A percentile compares a stretch with the other conserved stretches of the same genome.
phyloP scores from a whole-genome alignment of 1,140 invertebrate species.

The Drosophila pectinifera region DNA sequence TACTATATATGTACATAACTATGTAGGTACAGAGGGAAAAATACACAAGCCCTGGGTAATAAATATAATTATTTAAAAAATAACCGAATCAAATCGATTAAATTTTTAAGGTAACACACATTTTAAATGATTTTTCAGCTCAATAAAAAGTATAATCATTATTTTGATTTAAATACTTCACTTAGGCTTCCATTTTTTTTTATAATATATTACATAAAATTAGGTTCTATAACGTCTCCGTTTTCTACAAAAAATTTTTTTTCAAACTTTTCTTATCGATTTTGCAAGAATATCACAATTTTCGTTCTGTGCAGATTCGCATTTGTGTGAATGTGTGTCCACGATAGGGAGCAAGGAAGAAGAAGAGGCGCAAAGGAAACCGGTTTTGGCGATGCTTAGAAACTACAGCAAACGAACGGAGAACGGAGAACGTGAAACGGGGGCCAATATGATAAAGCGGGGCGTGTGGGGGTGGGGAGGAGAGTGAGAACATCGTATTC shows the following conservation, averaged over 20 bases:
- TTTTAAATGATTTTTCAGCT: too few species aligned
- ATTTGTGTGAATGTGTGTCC: slow-evolving; percentile 26
- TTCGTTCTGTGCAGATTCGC: slow-evolving; percentile 23
- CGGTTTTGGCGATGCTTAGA: slow-evolving; percentile 77
- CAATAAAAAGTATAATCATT: too few species aligned
- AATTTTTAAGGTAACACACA: background rate
- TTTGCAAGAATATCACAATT: background rate
- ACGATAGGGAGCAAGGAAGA: slow-evolving; percentile 43
- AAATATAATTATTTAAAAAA: too few species aligned
- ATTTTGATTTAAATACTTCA: too few species aligned
- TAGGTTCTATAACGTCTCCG: too few species aligned
- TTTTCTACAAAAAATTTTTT: too few species aligned
- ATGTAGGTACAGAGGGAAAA: background rate
- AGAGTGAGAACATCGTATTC: slow-evolving; percentile 32
- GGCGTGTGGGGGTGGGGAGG: slow-evolving; percentile 1
- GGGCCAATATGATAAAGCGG: slow-evolving; percentile 20
- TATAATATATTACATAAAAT: too few species aligned
- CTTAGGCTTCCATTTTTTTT: too few species aligned
- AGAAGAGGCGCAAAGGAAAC: slow-evolving; percentile 50
- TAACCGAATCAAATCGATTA: background rate
- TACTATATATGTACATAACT: background rate
- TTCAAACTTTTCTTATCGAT: background rate
- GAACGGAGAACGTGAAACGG: slow-evolving; percentile 17
- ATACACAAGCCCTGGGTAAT: too few species aligned
- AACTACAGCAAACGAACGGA: slow-evolving; percentile 45